Evolutionary conservation across 2,797 vertebrate species (phyloP).

Genomic region (Melanotaenia trifasciata): DNA sequence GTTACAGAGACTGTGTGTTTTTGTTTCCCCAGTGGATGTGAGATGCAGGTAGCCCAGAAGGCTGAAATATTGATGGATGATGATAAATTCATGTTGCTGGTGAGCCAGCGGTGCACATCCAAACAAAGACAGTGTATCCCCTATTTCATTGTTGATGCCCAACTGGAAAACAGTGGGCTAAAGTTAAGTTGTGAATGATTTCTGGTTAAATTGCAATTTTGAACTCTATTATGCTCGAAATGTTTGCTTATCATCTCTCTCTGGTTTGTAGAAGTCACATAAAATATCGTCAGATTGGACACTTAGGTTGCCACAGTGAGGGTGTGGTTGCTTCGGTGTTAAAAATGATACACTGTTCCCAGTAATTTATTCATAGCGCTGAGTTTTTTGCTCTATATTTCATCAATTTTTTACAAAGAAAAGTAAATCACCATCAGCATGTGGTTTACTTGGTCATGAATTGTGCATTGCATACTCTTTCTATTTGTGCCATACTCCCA

Average conservation of each 20-base stretch:
- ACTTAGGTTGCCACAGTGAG: constrained; percentile 19
- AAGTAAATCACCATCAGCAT: constrained; percentile 77
- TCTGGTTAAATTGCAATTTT: not conserved
- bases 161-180: constrained; percentile 2
- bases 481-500: constrained; percentile 60
- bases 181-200: not conserved
- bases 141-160: constrained; percentile 11
- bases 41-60: constrained; percentile 67
- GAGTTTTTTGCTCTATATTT: constrained; percentile 69
- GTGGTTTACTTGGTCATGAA: constrained; percentile 76
- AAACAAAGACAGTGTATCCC: constrained; percentile 25
- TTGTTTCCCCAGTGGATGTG: constrained; percentile 59
- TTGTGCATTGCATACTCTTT: constrained; percentile 70
- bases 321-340: constrained; percentile 48
- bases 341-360: constrained; percentile 48
- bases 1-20: constrained; percentile 43
- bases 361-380: constrained; percentile 82
- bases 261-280: not conserved
- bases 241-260: not conserved
- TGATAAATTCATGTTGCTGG: constrained; percentile 74
- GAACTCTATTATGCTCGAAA: not conserved
- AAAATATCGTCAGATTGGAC: not conserved
- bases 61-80: constrained; percentile 81
- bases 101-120: constrained; percentile 41
- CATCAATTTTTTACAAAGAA: constrained; percentile 81